These are phyloP conservation scores for Orientallactaga bullata DNA, from an alignment of 2,113 vertebrate species.

Conservation along the genomic window DNA sequence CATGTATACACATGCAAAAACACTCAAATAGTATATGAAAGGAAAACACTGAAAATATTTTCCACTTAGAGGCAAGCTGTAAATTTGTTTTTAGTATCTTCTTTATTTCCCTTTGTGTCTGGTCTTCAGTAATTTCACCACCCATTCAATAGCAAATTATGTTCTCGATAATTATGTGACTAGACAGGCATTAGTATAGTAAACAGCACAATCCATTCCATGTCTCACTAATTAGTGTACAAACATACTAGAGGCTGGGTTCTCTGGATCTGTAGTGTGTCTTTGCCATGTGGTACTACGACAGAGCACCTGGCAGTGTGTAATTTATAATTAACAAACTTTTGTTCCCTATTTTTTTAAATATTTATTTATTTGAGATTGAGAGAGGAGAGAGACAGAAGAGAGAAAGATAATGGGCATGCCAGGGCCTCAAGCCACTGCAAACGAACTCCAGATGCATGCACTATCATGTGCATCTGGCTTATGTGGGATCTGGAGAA, in stretches of 20 bases:
- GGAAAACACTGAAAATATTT: constrained; percentile 1
- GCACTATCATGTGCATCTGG: no score
- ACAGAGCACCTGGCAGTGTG: neutral
- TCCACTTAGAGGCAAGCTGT: neutral
- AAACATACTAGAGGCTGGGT: neutral
- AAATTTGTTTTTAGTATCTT: neutral
- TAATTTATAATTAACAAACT: neutral
- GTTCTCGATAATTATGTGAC: neutral
- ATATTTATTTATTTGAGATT: no score
- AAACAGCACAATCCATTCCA: neutral
- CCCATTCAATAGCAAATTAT: neutral
- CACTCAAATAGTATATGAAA: neutral
- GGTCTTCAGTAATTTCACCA: neutral
- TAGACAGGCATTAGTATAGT: neutral
- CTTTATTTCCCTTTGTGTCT: neutral
- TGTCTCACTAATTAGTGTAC: neutral
- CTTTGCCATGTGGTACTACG: neutral
- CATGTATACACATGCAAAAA: no score
- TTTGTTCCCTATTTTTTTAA: neutral
- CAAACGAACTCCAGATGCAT: no score
- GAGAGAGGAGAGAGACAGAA: no score
- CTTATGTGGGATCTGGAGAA: no score
- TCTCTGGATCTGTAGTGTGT: neutral
- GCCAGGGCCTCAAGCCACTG: no score
- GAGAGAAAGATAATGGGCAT: no score